Evolutionary conservation across 2,888 invertebrate species (phyloP), one percentile per base, ranked within the genome.

Genomic region (Sminthurinus aureus): DNA sequence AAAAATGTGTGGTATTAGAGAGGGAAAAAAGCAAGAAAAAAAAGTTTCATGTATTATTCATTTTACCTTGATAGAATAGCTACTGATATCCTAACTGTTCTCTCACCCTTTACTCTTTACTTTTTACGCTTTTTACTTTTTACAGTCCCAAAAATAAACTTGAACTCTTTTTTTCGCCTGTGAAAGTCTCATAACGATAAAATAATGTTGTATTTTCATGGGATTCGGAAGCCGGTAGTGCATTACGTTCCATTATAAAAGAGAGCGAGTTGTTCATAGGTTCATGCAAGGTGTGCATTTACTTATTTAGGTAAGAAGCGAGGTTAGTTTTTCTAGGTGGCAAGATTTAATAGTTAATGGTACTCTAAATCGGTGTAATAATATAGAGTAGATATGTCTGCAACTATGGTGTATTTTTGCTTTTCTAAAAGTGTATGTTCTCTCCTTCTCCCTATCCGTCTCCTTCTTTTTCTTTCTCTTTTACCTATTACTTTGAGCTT

Each of bases 241-340:
- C 80, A 80, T 80, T 80, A 80, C 22, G 38, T 79, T 71, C 24
- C 58, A 58, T 58, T 58, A 58, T 15, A 22, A 64, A 71, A 51
- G 38, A 80, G 80, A 52, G 51, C 51, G 50, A 71, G 71, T 71
- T 80, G 71, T 71, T 80, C 71, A 71, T 52, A 15, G 24, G 71
- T 24, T 71, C 80, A 80, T 80, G 80, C 80, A 80, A 80, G 80
- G 80, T 69, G 71, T 80, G 71, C 80, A 80, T 80, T 80, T 80
- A 80, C 80, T 80, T 79, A 79, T 79, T 22, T 79, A 79, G 11
- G 73, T 73, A 73, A 26, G 71, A 22, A 78, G 64, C 66, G 66
- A 78, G 78, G 67, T 66, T 67, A 78, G 78, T 67, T 66, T 38
- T 77, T 64, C 24, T 58, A 64, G 77, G 64, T 64, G 77, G 58